Evolutionary conservation across 2,888 invertebrate species (phyloP).

Genomic region (Aphodius sticticus): DNA sequence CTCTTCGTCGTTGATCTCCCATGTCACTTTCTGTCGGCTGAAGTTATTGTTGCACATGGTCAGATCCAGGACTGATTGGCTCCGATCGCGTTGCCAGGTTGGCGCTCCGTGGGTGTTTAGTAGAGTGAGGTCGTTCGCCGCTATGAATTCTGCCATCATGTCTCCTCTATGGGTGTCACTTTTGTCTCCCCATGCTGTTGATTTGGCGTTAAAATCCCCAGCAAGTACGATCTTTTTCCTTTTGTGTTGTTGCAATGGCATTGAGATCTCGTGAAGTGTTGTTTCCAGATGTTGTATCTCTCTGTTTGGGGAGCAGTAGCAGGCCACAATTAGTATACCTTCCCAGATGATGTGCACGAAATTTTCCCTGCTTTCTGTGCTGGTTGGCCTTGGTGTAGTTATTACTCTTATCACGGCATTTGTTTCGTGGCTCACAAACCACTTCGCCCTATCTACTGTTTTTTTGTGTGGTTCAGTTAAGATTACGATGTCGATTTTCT

Average conservation of each 20-base stretch:
- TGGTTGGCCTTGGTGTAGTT: neutral
- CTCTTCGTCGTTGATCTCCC: neutral
- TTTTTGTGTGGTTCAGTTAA: neutral
- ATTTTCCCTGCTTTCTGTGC: neutral
- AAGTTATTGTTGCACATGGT: neutral
- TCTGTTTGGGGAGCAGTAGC: constrained; percentile 6
- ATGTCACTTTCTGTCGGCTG: neutral
- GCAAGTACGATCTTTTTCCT: neutral
- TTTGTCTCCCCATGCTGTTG: neutral
- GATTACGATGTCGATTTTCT: neutral
- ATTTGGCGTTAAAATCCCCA: constrained; percentile 4
- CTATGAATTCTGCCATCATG: neutral
- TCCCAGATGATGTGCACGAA: neutral
- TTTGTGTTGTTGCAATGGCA: neutral
- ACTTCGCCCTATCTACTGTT: neutral
- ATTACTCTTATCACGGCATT: neutral
- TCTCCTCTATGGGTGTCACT: neutral
- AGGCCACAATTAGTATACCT: neutral
- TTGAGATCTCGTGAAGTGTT: neutral
- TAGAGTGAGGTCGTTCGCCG: neutral
- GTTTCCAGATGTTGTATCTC: neutral
- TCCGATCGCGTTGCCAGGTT: neutral
- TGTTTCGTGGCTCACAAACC: neutral
- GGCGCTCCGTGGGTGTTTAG: neutral
- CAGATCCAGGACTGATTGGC: neutral